Evolutionary conservation across 1,140 invertebrate genomes (phyloP).

Genomic region (Hylaeus volcanicus): DNA sequence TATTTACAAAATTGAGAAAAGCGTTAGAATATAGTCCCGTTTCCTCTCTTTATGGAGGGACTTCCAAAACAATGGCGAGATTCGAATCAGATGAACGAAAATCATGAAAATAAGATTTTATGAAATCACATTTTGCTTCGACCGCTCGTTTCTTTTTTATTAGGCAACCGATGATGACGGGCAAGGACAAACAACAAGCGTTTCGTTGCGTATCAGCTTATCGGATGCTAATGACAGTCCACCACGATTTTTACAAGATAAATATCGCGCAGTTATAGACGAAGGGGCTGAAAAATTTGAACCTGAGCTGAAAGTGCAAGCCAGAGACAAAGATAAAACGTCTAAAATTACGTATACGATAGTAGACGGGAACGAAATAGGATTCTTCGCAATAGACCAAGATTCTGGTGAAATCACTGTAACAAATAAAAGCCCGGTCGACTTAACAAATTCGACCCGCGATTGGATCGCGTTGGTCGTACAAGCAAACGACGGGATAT

Average conservation of each 20-base stretch:
- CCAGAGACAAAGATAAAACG: slow-evolving; percentile 89
- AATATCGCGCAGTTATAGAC: slow-evolving; percentile 90
- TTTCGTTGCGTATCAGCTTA: slow-evolving; percentile 89
- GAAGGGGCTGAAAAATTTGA: slow-evolving; percentile 92
- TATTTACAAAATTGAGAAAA: too few species aligned
- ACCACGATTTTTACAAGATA: slow-evolving; percentile 86
- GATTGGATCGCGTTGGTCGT: slow-evolving; percentile 80
- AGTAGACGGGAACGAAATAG: slow-evolving; percentile 83
- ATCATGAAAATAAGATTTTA: too few species aligned
- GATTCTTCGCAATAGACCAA: slow-evolving; percentile 86
- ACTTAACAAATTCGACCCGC: slow-evolving; percentile 83
- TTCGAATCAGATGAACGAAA: too few species aligned
- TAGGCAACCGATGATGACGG: slow-evolving; percentile 93
- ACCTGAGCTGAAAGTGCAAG: slow-evolving; percentile 85
- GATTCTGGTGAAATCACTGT: slow-evolving; percentile 86
- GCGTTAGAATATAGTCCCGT: too few species aligned
- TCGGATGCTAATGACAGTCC: slow-evolving; percentile 93
- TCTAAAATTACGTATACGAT: slow-evolving; percentile 90
- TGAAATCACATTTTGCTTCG: neutral
- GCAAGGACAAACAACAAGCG: slow-evolving; percentile 86
- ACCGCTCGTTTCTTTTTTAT: slow-evolving; percentile 33
- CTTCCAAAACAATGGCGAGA: too few species aligned
- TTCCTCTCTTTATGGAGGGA: too few species aligned
- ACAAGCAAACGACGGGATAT: slow-evolving; percentile 89
- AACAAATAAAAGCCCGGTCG: slow-evolving; percentile 82